These are phyloP conservation scores for Ficedula albicollis DNA, from an alignment of 2,797 vertebrate species.

Conservation along the genomic window DNA sequence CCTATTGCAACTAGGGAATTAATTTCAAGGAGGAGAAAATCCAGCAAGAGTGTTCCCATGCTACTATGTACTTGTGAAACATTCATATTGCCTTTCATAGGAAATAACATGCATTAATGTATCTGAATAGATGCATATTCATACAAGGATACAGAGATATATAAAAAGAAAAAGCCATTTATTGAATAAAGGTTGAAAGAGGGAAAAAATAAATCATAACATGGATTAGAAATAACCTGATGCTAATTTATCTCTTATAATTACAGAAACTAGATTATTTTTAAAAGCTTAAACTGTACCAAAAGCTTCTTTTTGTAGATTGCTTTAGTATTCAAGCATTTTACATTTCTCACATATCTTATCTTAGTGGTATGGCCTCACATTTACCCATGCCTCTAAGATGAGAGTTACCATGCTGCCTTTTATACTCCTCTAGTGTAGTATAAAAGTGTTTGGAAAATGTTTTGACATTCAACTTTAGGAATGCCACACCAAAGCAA, in stretches of 20 bases:
- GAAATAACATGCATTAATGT: not conserved
- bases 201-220: not conserved
- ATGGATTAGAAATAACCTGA: not conserved
- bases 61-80: not conserved
- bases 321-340: not conserved
- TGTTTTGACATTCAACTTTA: not conserved
- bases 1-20: not conserved
- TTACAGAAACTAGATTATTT: not conserved
- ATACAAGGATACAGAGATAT: not conserved
- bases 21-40: not conserved
- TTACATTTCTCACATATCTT: not conserved
- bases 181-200: not conserved
- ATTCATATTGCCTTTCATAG: not conserved
- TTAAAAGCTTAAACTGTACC: not conserved
- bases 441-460: not conserved
- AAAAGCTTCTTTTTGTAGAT: not conserved
- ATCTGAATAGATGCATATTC: not conserved
- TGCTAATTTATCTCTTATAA: not conserved
- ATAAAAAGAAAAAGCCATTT: not conserved
- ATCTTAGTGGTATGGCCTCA: not conserved
- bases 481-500: not conserved
- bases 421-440: fast-evolving
- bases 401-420: not conserved
- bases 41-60: not conserved
- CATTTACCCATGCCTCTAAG: not conserved